Conservation (phyloP, 2,888 invertebrate species). For the Morinoia aosen region DNA sequence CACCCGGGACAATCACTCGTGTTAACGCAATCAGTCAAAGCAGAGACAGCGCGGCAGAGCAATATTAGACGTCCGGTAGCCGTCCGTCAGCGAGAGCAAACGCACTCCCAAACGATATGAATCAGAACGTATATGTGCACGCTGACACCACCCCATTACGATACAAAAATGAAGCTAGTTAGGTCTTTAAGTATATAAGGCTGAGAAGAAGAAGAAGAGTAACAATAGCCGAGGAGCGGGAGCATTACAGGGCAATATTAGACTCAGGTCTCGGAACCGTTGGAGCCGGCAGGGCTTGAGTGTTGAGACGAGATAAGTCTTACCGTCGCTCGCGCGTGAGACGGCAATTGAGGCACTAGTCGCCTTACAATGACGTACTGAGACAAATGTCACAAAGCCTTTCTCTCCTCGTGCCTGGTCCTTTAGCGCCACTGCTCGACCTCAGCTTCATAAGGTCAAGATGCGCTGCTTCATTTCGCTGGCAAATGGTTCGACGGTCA, state of each 20-base stretch:
- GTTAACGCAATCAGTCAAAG: slow-evolving; percentile 49
- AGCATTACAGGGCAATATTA: slow-evolving; percentile 32
- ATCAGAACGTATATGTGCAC: background rate
- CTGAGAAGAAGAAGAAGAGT: background rate
- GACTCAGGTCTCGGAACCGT: slow-evolving; percentile 22
- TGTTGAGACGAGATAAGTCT: slow-evolving; percentile 47
- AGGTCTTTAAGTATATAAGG: background rate
- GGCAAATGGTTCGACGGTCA: background rate
- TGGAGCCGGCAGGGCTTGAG: background rate
- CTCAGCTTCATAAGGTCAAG: background rate
- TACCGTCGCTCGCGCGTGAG: slow-evolving; percentile 8
- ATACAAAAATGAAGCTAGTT: background rate
- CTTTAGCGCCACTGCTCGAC: background rate
- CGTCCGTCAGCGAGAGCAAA: background rate
- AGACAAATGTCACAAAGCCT: slow-evolving; percentile 47
- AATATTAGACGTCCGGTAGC: background rate
- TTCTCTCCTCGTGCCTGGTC: background rate
- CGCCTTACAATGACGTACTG: slow-evolving; percentile 26
- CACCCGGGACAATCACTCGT: slow-evolving; percentile 27
- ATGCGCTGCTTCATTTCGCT: background rate
- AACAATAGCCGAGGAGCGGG: background rate
- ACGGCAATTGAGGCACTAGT: slow-evolving; percentile 22
- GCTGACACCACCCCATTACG: background rate
- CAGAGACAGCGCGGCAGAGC: slow-evolving; percentile 21
- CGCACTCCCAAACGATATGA: background rate